Base-by-base conservation (phyloP, 2,888 invertebrate genomes). In the Leucania comma region DNA sequence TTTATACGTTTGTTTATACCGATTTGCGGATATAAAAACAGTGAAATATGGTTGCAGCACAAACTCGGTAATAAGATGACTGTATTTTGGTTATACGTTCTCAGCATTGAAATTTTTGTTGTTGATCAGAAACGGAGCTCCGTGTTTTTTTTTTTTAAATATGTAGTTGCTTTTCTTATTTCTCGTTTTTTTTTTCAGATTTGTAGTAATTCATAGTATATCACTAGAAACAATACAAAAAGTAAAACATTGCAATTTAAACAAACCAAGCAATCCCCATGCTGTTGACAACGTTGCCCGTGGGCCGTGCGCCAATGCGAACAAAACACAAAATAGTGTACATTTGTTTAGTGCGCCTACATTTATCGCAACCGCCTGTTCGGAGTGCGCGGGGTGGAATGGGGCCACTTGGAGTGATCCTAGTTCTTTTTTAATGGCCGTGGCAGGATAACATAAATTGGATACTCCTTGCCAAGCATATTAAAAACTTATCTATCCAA, bases 21-120 rank as follows among this genome's bases (percentile, higher is more conserved):
- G 68, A 77, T 82, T 71, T 71, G 70, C 66, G 29, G 58, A 67
- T 59, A 70, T 72, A 63, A 57, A 80, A 68, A 42, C 42, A 42
- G 1, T 42, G 42, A 42, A 42, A 54, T 68, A 38, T 74, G 65
- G 62, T 46, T 46, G 56, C 9, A 29, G 38, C 24, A 22, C 9
- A n/a, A 65, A 57, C 38, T 60, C 63, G 54, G n/a, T n/a, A 32
- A 17, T 6, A 68, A 60, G 46, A 72, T 65, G 50, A 32, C 60
- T 72, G 66, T 75, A 73, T 78, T 67, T 35, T 59, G 57, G 6
- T 56, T 12, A 26, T 35, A 51, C 22, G n/a, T 26, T 42, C 4
- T 38, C n/a, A 42, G 56, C 32, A 8, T 50, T 9, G 0, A 8
- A n/a, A 38, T 65, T 61, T 69, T 48, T 50, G 50, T 42, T 24